Base-by-base conservation (phyloP, 2,888 invertebrate species). In the Scaptomyza cyrtandrae region DNA sequence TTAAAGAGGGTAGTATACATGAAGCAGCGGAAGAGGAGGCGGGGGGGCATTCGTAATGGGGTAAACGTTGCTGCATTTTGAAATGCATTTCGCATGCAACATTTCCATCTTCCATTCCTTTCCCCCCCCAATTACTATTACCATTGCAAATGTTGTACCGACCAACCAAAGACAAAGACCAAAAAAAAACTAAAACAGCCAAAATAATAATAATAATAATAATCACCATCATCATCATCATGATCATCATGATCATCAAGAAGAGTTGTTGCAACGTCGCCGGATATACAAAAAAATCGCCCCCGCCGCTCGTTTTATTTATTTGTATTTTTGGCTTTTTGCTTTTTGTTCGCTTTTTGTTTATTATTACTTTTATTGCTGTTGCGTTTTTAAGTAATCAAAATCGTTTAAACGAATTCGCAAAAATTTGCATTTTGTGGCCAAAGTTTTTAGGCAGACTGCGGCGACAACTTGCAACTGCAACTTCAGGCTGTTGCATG, bases 1-100 rank as follows among this genome's bases (percentile, higher is more conserved):
- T 37, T 14, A 14, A n/a, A 14, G 0, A 14, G 37, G 37, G 37
- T 6, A 0, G 14, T 7, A 6, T n/a, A n/a, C n/a, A n/a, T 11
- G 4, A 19, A 19, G 9, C 16, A 3, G 11, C 1, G 31, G 27
- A 9, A 19, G 1, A 1, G n/a, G n/a, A n/a, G n/a, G 19, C 41
- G 14, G 0, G 33, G 43, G 45, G 27, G 44, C 24, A 24, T 39
- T 35, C 43, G 62, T 60, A 63, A 50, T 45, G 62, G 53, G 49
- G 72, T 43, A 29, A 48, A 49, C 56, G 69, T 44, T 56, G 52
- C 53, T 69, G 71, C 60, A 63, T 56, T 56, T 86, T 80, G 73
- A 82, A 82, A 82, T 82, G 82, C 86, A 82, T 82, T 82, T 86
- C 83, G 86, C 80, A 73, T 83, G 86, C 80, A 78, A 78, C 62